Evolutionary conservation across 1,140 invertebrate genomes (phyloP).

Genomic region (Megalopta genalis): DNA sequence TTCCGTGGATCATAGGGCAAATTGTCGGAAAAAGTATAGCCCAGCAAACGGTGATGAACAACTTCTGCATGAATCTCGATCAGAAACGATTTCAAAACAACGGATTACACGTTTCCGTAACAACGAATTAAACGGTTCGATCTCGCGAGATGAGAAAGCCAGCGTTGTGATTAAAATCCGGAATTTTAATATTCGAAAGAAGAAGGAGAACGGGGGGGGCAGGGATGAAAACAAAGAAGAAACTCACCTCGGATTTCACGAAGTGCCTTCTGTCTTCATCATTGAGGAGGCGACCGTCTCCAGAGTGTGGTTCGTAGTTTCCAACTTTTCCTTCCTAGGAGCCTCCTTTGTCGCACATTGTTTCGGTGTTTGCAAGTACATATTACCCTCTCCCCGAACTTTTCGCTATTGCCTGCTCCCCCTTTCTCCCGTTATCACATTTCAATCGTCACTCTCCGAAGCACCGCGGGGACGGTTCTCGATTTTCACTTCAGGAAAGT

Average conservation of each 20-base stretch:
- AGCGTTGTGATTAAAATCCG: neutral
- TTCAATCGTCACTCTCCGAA: slow-evolving; percentile 19
- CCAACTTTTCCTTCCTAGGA: slow-evolving; percentile 13
- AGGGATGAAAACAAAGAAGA: neutral
- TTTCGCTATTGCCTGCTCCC: neutral
- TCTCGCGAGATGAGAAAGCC: no score
- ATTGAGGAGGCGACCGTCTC: slow-evolving; percentile 28
- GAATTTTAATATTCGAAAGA: neutral
- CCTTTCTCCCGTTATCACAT: slow-evolving; percentile 1
- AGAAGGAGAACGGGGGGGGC: no score
- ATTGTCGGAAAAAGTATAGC: no score
- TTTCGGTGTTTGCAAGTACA: neutral
- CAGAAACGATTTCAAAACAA: no score
- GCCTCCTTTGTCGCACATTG: slow-evolving; percentile 22
- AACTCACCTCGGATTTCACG: slow-evolving; percentile 41
- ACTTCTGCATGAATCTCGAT: no score
- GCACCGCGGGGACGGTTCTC: neutral
- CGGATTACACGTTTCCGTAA: no score
- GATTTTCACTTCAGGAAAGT: neutral
- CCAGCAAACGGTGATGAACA: no score
- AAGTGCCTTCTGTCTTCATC: slow-evolving; percentile 29
- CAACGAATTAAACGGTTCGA: neutral
- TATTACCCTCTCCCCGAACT: slow-evolving; percentile 2
- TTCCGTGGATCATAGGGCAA: no score
- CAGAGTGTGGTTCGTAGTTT: neutral